These are phyloP conservation scores for Leucophora obtusa DNA, from an alignment of 2,888 invertebrate species.

Conservation along the genomic window DNA sequence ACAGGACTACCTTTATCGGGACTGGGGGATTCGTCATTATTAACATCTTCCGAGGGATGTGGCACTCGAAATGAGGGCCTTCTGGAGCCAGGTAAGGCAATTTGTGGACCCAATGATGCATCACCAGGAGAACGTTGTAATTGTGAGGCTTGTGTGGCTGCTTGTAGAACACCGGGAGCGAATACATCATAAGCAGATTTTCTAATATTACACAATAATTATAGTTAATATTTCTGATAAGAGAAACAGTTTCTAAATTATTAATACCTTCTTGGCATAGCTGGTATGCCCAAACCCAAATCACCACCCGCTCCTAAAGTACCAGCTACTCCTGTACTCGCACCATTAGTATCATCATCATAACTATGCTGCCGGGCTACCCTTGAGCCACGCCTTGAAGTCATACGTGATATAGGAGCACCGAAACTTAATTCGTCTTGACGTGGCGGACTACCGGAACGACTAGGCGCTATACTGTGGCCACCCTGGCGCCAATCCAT, in stretches of 20 bases:
- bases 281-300: conserved; percentile 84
- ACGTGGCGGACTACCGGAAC: conserved; percentile 82
- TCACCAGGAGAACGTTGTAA: conserved; percentile 77
- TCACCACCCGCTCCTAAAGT: conserved; percentile 75
- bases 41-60: conserved; percentile 80
- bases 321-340: conserved; percentile 69
- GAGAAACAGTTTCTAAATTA: neutral
- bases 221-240: neutral
- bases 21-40: conserved; percentile 80
- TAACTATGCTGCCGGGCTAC: conserved; percentile 89
- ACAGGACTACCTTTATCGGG: conserved; percentile 81
- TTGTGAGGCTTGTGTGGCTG: conserved; percentile 73
- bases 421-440: conserved; percentile 74
- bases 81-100: conserved; percentile 79
- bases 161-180: conserved; percentile 81
- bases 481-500: conserved; percentile 81
- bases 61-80: conserved; percentile 83
- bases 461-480: conserved; percentile 83
- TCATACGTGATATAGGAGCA: conserved; percentile 76
- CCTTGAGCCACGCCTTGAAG: conserved; percentile 82
- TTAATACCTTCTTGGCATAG: conserved; percentile 84
- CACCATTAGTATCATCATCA: conserved; percentile 83
- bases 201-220: conserved; percentile 65
- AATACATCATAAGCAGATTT: conserved; percentile 91
- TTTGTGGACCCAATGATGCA: conserved; percentile 72